Percentiles rank a stretch among this genome's conserved stretches.
Conservation (phyloP, 1,140 invertebrate species). For the Drosophila burlai region DNA sequence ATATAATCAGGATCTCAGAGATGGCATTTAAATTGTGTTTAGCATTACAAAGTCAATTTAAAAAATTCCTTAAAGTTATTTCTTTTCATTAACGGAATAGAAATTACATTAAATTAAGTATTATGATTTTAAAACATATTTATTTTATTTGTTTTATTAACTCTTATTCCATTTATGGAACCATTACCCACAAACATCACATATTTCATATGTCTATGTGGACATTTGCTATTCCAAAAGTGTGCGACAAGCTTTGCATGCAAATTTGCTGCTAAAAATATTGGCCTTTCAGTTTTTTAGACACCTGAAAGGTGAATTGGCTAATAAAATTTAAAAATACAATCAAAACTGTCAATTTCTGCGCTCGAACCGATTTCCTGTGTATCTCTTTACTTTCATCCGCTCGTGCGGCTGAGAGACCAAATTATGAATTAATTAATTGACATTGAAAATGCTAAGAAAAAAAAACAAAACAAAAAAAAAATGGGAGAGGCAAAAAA, state of each 20-base stretch:
- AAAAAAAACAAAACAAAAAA: background rate
- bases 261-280: constrained; percentile 16
- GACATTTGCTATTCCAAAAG: constrained; percentile 13
- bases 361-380: constrained; percentile 12
- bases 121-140: background rate
- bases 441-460: constrained; percentile 57
- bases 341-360: constrained; percentile 3
- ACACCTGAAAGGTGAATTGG: constrained; percentile 13
- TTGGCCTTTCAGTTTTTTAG: background rate
- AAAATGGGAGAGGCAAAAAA: constrained; percentile 22
- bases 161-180: constrained; percentile 7
- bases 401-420: background rate
- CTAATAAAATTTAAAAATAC: constrained; percentile 20
- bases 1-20: background rate
- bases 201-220: constrained; percentile 7
- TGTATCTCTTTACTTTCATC: constrained; percentile 9
- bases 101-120: background rate
- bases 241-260: constrained; percentile 10
- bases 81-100: background rate
- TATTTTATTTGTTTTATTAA: background rate
- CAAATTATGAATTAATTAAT: constrained; percentile 56
- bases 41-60: background rate
- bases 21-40: background rate
- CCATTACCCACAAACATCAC: background rate
- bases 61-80: no score